phyloP scores from a whole-genome alignment of 2,888 invertebrate genomes.

The Hemicrepidius hirtus region DNA sequence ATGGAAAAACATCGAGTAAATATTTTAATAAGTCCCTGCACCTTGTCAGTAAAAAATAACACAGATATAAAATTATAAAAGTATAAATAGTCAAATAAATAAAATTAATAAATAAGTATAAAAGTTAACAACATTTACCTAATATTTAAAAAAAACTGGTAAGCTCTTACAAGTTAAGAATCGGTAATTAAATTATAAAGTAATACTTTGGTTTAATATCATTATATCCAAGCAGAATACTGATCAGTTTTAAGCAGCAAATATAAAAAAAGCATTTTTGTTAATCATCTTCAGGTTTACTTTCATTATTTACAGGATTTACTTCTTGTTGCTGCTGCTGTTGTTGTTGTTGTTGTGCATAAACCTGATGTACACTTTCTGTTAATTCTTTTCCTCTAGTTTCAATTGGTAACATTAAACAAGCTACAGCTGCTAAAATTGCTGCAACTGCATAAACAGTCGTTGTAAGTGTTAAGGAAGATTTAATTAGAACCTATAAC shows the following conservation, averaged over 20 bases:
- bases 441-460: constrained; percentile 87
- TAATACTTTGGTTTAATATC: constrained; percentile 47
- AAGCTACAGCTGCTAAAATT: constrained; percentile 83
- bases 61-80: constrained; percentile 35
- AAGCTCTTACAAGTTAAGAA: constrained; percentile 7
- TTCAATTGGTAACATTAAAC: constrained; percentile 89
- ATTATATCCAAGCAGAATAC: constrained; percentile 30
- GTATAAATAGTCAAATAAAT: constrained; percentile 31
- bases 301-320: not conserved
- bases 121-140: constrained; percentile 32
- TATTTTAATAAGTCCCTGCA: constrained; percentile 31
- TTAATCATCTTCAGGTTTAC: not conserved
- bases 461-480: constrained; percentile 83
- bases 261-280: not conserved
- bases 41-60: constrained; percentile 14
- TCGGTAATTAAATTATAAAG: constrained; percentile 14
- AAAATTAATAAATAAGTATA: constrained; percentile 26
- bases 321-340: constrained; percentile 19
- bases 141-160: constrained; percentile 23
- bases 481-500: constrained; percentile 82
- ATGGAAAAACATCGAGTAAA: too few species aligned
- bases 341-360: constrained; percentile 2
- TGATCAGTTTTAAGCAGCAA: not conserved
- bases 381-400: constrained; percentile 84
- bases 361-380: constrained; percentile 71